phyloP scores from a whole-genome alignment of 2,888 invertebrate species.

The Lycaena phlaeas region DNA sequence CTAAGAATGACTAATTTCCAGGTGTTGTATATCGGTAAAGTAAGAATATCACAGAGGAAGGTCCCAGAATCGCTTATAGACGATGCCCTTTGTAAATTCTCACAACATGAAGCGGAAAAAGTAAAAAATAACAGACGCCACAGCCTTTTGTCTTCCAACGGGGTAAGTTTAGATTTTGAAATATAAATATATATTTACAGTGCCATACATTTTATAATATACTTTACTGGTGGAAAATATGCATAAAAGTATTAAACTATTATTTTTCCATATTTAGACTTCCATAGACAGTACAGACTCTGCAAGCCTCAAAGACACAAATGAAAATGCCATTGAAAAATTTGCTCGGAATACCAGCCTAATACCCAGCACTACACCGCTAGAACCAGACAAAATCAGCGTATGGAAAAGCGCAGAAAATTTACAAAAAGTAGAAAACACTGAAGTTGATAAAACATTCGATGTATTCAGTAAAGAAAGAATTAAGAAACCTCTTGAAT shows the following conservation, averaged over 20 bases:
- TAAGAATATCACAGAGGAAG: conserved; percentile 88
- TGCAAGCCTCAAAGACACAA: conserved; percentile 37
- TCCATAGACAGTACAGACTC: conserved; percentile 51
- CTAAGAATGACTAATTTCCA: too few relatives aligned
- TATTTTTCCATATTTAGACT: conserved; percentile 36
- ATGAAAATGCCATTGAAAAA: conserved; percentile 27
- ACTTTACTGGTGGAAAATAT: background rate
- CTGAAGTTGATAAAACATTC: conserved; percentile 59
- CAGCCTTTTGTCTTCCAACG: conserved; percentile 54
- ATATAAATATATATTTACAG: background rate
- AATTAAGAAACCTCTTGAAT: conserved; percentile 46
- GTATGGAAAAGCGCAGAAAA: conserved; percentile 46
- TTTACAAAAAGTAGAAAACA: conserved; percentile 24
- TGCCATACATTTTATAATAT: too few relatives aligned
- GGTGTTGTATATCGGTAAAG: conserved; percentile 93
- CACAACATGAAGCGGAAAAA: conserved; percentile 84
- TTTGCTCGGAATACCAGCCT: conserved; percentile 19
- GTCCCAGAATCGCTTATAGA: conserved; percentile 92
- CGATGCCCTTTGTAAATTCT: conserved; percentile 89
- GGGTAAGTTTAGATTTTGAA: conserved; percentile 30
- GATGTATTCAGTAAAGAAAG: conserved; percentile 61
- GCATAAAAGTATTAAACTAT: background rate
- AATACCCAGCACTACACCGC: conserved; percentile 44
- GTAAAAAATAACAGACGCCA: conserved; percentile 47
- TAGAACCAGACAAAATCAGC: conserved; percentile 43